Evolutionary conservation across 2,888 invertebrate genomes (phyloP), one percentile per base, ranked within the genome.

Genomic region (Heliconius sara): DNA sequence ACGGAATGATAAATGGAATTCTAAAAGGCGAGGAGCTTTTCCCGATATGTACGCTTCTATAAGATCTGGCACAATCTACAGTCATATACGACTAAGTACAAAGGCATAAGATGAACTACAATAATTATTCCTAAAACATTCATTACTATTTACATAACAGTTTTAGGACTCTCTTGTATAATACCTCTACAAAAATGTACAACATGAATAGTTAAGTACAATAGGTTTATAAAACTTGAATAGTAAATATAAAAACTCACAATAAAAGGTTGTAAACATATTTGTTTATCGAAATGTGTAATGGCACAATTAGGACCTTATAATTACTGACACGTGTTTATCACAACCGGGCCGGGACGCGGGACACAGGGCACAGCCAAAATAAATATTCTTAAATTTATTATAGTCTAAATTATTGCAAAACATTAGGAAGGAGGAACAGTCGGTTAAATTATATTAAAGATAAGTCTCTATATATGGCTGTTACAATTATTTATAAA

Each of bases 261-360:
- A 82, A 78, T 79, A 82, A 76, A 79, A 43, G 52, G 76, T 79
- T 73, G 78, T 82, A 78, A 74, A 76, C 52, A 71, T 79, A 80
- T n/a, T 4, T 30, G 67, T 63, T 78, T 57, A 52, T 78, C 70
- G 39, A 78, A 75, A 82, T 76, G 27, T 30, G 72, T 67, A 72
- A 81, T 81, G 81, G 81, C 81, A 82, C 82, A 76, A 19, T 76
- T 34, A 66, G n/a, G 39, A 27, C 22, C 22, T 71, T 63, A 79
- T 43, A 19, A 30, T 67, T 78, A 79, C 47, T 30, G 52, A 81
- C 72, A 60, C 65, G 67, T 76, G 63, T 34, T 67, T 70, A 79
- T 83, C 83, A 83, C 83, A 83, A 83, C 83, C 83, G 79, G 76
- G 81, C 77, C 70, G 76, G 76, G 77, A 73, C 78, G 77, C 79